Conservation (phyloP, 2,113 vertebrate species). For the Rana temporaria region DNA sequence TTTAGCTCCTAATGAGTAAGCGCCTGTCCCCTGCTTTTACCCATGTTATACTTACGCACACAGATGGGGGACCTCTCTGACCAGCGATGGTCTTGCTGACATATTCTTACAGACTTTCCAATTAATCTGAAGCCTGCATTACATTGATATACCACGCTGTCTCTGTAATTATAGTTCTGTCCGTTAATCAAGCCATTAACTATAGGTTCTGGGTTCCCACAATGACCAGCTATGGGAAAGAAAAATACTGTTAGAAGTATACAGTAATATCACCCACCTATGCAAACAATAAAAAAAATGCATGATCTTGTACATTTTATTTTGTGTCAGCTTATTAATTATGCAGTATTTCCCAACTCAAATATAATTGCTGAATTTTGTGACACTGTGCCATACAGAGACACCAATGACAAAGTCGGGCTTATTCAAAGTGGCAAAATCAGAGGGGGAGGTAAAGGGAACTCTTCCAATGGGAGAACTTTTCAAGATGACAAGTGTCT, state of each 20-base stretch:
- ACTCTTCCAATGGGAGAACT: no score
- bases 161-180: conserved; percentile 95
- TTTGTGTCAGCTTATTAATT: no score
- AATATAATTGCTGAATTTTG: no score
- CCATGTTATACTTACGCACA: conserved; percentile 86
- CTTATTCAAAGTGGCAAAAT: no score
- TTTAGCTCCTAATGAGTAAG: no score
- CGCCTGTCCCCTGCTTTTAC: no score
- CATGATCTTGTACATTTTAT: background rate
- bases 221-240: conserved; percentile 83
- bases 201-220: conserved; percentile 88
- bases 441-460: no score
- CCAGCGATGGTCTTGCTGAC: conserved; percentile 97
- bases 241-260: conserved; percentile 5
- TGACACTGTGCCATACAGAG: no score
- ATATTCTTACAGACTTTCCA: conserved; percentile 94
- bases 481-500: no score
- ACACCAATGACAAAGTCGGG: no score
- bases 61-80: conserved; percentile 93
- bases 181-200: conserved; percentile 95
- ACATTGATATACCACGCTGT: conserved; percentile 97
- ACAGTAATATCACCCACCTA: background rate
- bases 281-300: background rate
- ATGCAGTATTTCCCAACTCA: no score
- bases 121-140: conserved; percentile 93